Conservation (phyloP, 2,888 invertebrate genomes). For the Campaea margaritaria region DNA sequence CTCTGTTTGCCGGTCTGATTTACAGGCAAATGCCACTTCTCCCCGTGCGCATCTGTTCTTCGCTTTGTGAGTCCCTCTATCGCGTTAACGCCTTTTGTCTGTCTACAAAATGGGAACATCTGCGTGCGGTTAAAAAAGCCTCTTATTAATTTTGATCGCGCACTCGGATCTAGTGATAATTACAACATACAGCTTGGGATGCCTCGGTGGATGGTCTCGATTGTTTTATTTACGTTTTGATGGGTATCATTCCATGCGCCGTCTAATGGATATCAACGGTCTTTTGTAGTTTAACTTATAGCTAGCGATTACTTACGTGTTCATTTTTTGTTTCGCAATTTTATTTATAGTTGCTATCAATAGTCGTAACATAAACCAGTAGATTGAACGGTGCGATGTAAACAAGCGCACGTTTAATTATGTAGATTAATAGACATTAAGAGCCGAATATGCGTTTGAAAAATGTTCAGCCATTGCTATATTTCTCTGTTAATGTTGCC, state of each 20-base stretch:
- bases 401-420: constrained; percentile 24
- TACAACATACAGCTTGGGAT: constrained; percentile 44
- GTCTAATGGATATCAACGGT: constrained; percentile 43
- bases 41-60: constrained; percentile 74
- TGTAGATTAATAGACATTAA: constrained; percentile 26
- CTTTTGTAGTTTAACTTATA: constrained; percentile 14
- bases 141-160: constrained; percentile 52
- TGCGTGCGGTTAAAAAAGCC: constrained; percentile 64
- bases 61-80: constrained; percentile 70
- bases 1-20: constrained; percentile 79
- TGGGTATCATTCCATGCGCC: constrained; percentile 14
- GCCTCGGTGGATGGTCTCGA: constrained; percentile 54
- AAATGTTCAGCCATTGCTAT: constrained; percentile 15
- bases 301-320: constrained; percentile 16
- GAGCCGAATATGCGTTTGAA: constrained; percentile 13
- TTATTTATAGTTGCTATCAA: constrained; percentile 26
- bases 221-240: constrained; percentile 48
- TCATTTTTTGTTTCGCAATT: constrained; percentile 29
- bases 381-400: constrained; percentile 23
- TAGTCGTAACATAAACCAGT: constrained; percentile 23
- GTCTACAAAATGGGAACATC: constrained; percentile 59
- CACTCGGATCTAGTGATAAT: constrained; percentile 63
- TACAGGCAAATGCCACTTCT: constrained; percentile 76
- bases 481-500: constrained; percentile 9
- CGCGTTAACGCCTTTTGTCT: constrained; percentile 43